These are phyloP conservation scores for Netelia melanura DNA, from an alignment of 2,888 invertebrate species.

Conservation along the genomic window DNA sequence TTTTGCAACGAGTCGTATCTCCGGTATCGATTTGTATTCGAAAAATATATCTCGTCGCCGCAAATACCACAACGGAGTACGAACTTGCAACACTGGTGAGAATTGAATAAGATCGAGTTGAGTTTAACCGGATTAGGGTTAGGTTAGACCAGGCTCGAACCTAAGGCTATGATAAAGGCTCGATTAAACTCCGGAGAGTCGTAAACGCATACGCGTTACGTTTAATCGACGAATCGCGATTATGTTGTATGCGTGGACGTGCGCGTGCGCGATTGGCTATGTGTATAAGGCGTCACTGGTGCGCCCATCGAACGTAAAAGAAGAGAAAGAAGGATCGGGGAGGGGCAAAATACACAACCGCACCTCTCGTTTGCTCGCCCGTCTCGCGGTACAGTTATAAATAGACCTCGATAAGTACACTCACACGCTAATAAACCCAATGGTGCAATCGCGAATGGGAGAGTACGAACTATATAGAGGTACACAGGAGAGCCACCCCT, in stretches of 20 bases:
- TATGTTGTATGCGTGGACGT: background rate
- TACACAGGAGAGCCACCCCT: conserved; percentile 10
- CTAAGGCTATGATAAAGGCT: background rate
- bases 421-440: conserved; percentile 63
- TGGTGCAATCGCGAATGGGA: conserved; percentile 42
- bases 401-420: conserved; percentile 65
- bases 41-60: too few relatives aligned
- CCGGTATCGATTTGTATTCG: background rate
- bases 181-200: too few relatives aligned
- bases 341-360: conserved; percentile 40
- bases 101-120: too few relatives aligned
- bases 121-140: too few relatives aligned
- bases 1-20: background rate
- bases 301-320: conserved; percentile 28
- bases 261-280: background rate
- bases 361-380: conserved; percentile 54
- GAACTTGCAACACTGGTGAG: too few relatives aligned
- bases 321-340: conserved; percentile 1
- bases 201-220: background rate
- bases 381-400: conserved; percentile 58
- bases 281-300: conserved; percentile 50
- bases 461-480: conserved; percentile 24
- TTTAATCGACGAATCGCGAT: conserved; percentile 51
- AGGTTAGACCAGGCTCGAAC: too few relatives aligned
- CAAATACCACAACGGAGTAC: too few relatives aligned